A percentile compares a stretch with the other conserved stretches of the same genome.
Conservation (phyloP, 2,888 invertebrate genomes). For the Trichogramma dendrolimi region DNA sequence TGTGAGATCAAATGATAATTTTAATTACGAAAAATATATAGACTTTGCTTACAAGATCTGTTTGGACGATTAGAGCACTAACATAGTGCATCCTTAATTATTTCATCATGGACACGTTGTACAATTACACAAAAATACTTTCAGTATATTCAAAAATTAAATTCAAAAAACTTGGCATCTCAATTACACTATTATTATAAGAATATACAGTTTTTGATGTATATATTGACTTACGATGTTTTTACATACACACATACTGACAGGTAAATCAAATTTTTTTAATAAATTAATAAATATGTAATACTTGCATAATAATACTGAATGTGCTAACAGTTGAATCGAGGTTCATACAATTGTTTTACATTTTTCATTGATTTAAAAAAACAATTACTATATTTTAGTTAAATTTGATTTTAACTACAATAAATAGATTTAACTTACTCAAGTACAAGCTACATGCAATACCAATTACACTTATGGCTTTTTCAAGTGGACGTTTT, state of each 20-base stretch:
- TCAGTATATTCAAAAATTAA: background rate
- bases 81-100: no score
- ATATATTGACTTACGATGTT: background rate
- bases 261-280: background rate
- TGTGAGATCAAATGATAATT: no score
- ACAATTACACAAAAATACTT: slow-evolving; percentile 21
- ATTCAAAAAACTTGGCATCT: background rate
- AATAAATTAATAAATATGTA: background rate
- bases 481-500: slow-evolving; percentile 17
- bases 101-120: no score
- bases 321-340: background rate
- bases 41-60: no score
- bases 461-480: slow-evolving; percentile 9
- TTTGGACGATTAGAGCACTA: no score
- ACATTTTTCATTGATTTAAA: no score
- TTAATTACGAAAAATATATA: no score
- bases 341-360: no score
- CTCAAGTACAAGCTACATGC: slow-evolving; percentile 6
- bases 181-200: background rate
- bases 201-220: background rate
- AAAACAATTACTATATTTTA: no score
- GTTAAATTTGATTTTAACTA: no score
- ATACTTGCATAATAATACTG: background rate
- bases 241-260: background rate
- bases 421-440: no score